Base-by-base conservation (phyloP, 1,140 invertebrate genomes). In the Rhagoletis pomonella region DNA sequence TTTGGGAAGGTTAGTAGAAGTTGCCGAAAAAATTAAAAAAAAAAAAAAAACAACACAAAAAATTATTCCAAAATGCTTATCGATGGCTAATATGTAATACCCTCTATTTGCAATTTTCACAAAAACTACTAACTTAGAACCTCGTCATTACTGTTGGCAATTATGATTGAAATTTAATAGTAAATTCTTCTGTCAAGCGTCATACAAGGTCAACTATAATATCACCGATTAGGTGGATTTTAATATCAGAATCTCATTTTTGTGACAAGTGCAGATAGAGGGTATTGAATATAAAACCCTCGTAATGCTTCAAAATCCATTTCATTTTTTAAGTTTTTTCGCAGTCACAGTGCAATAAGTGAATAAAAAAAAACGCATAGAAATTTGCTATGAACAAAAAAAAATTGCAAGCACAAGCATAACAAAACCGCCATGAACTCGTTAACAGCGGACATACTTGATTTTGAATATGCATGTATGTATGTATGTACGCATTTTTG, bases 341-440 rank as follows among this genome's bases (percentile, higher is more conserved):
- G 50, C 19, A 47, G 67, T 4, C 12, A 42, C 67, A 12, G 50
- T 55, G 50, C 50, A 62, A 14, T n/a, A 62, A 47, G 17, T 67
- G 64, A 19, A 67, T 29, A 2, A 67, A 67, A 67, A 67, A 67
- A 39, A 67, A 9, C 67, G 73, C 73, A 55, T 19, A 55, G 47
- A 81, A 81, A 73, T 47, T 73, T 39, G 19, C 19, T 73, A 39
- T 14, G 29, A 29, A 29, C 39, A 47, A n/a, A 62, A 62, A 62
- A 81, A 50, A 81, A 55, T 50, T 55, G 47, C 73, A 81, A 81
- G 29, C 47, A 81, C 73, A 47, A 81, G 73, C 73, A 58, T 12
- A n/a, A 81, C 44, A 50, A 81, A 77, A 55, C n/a, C 47, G 47
- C 73, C 73, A 81, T 81, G 73, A 81, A 81, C 73, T 81, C 73